These are phyloP conservation scores for Tenthredo distinguenda DNA, from an alignment of 2,888 invertebrate species.

Conservation along the genomic window DNA sequence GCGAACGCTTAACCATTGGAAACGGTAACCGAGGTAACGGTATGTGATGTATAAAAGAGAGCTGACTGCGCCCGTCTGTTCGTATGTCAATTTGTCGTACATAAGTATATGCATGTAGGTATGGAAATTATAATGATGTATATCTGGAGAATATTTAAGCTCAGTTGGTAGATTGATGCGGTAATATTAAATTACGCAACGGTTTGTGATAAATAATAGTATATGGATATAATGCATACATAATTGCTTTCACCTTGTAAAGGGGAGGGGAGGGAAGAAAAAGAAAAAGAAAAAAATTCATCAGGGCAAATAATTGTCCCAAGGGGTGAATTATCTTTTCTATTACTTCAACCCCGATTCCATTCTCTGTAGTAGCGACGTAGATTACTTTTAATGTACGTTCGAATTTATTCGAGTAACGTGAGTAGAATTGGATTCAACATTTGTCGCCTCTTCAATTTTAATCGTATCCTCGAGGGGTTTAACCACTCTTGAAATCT, in stretches of 20 bases:
- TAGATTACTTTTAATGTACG: slow-evolving; percentile 28
- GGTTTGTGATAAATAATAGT: background rate
- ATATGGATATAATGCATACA: background rate
- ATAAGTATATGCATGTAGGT: background rate
- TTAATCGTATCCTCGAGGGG: slow-evolving; percentile 13
- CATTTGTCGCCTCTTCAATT: slow-evolving; percentile 10
- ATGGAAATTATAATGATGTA: background rate
- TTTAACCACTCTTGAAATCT: slow-evolving; percentile 1
- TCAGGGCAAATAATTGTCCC: background rate
- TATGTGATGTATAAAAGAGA: slow-evolving; percentile 12
- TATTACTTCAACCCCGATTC: background rate
- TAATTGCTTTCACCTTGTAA: background rate
- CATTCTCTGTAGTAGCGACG: slow-evolving; percentile 6
- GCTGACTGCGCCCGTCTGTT: background rate
- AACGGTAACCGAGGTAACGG: slow-evolving; percentile 38
- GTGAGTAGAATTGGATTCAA: slow-evolving; percentile 24
- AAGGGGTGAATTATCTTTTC: slow-evolving; percentile 16
- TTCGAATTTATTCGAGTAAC: slow-evolving; percentile 16
- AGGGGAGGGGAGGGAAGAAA: background rate
- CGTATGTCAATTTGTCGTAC: slow-evolving; percentile 31
- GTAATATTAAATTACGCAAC: background rate
- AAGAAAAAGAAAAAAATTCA: background rate
- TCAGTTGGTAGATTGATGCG: background rate
- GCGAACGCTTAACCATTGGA: slow-evolving; percentile 38
- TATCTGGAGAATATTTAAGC: background rate